phyloP scores from a whole-genome alignment of 2,113 vertebrate genomes.

The Prietella phreatophila region DNA sequence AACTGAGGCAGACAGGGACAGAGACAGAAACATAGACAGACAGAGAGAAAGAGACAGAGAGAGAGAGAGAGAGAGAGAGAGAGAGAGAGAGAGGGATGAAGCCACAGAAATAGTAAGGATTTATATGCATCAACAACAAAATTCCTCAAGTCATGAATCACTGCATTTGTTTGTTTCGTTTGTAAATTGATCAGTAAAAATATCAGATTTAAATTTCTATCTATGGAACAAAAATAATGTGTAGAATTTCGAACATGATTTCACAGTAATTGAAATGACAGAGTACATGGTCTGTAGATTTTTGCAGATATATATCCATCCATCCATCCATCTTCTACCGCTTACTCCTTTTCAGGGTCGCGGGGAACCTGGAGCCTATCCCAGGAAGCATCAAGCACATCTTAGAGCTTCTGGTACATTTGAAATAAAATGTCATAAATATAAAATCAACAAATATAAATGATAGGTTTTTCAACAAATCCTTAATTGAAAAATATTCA shows the following conservation, averaged over 20 bases:
- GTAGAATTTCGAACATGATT: background rate
- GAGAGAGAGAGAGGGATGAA: slow-evolving; percentile 23
- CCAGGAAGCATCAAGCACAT: no score
- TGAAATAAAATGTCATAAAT: no score
- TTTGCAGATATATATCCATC: no score
- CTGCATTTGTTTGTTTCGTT: background rate
- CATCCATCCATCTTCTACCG: no score
- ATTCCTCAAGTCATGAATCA: background rate
- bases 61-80: slow-evolving; percentile 22
- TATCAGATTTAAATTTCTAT: background rate
- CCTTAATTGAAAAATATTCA: background rate
- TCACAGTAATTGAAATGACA: background rate
- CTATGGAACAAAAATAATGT: background rate
- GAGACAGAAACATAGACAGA: slow-evolving; percentile 25
- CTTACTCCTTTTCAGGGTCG: no score
- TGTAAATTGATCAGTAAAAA: background rate
- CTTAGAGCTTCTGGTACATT: no score
- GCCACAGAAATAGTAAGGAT: background rate
- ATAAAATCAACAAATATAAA: background rate
- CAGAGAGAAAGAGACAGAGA: slow-evolving; percentile 27
- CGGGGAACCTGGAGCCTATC: no score
- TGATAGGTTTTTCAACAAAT: background rate
- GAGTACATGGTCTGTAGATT: background rate
- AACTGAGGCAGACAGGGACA: slow-evolving; percentile 33
- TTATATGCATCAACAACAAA: background rate